Base-by-base conservation (phyloP, 1,140 invertebrate species). In the Cyrtorhinus lividipennis region DNA sequence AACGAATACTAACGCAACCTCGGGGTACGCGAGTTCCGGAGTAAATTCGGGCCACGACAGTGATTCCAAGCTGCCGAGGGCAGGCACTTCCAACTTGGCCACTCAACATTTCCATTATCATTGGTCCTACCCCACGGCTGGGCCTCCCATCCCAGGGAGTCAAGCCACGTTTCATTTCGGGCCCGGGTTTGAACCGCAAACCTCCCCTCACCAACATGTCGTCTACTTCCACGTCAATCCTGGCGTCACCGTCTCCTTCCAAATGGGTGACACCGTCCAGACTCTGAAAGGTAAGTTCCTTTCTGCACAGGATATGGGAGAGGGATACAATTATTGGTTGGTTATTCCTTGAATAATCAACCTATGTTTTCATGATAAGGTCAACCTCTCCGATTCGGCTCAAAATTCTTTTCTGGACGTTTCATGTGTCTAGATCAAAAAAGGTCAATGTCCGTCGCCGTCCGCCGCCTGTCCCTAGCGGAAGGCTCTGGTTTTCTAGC, bases 201-300 rank as follows among this genome's bases (percentile, higher is more conserved):
- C 68, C 25, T 68, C 66, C 25, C 71, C 66, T 59, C 73, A 68
- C 67, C 74, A 81, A 68, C 81, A 83, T 69, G 77, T 84, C 60
- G 82, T 85, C 56, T 78, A 83, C 70, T 80, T 85, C 67, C 83
- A 85, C 70, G 81, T 85, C 57, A 82, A 84, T 73, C 81, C 81
- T 1, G 82, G 83, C 1, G 83, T 85, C 68, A 82, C 79, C 1
- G 81, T 85, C 68, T 81, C 79, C 56, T 80, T 85, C 66, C 77
- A 81, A 68, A 79, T 82, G 67, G 81, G 81, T 12, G 81, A 83
- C 66, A 80, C 79, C 69, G 73, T 83, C 64, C 81, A 84, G 69
- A 74, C 82, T 48, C 78, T 84, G 66, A 77, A 80, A 81, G 82
- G 82, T 83, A 74, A 44, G 61, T 8, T 53, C 20, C n/a, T n/a